Percentiles rank a stretch among this genome's conserved stretches.
Conservation (phyloP, 2,113 vertebrate genomes). For the Ranitomeya imitator region DNA sequence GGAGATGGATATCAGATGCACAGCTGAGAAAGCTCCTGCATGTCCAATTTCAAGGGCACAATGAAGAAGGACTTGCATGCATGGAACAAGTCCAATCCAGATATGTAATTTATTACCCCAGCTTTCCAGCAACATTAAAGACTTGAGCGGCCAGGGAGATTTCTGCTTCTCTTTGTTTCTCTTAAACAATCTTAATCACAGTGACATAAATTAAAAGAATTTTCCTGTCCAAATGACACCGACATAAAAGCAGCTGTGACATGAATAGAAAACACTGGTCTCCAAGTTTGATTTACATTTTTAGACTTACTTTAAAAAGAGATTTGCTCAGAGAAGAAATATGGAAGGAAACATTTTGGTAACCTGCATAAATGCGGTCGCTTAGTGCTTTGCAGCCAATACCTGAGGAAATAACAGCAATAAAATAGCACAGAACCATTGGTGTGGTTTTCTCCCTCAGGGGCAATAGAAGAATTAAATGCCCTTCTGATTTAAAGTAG, state of each 20-base stretch:
- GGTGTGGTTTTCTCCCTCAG: neutral
- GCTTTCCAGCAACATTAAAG: slow-evolving; percentile 48
- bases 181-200: slow-evolving; percentile 52
- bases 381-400: neutral
- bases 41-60: slow-evolving; percentile 42
- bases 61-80: slow-evolving; percentile 12
- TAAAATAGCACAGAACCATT: neutral
- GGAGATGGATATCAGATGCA: slow-evolving; percentile 2
- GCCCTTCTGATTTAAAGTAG: neutral
- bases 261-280: slow-evolving; percentile 23
- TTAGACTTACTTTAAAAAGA: slow-evolving; percentile 39
- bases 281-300: slow-evolving; percentile 51
- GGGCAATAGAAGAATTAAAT: neutral
- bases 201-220: slow-evolving; percentile 52
- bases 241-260: slow-evolving; percentile 54
- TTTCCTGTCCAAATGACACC: slow-evolving; percentile 48
- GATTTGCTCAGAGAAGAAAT: slow-evolving; percentile 8
- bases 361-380: slow-evolving; percentile 6
- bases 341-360: slow-evolving; percentile 8
- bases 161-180: slow-evolving; percentile 45
- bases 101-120: slow-evolving; percentile 47
- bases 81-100: slow-evolving; percentile 50
- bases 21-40: slow-evolving; percentile 12
- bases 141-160: slow-evolving; percentile 39
- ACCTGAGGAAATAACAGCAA: neutral